phyloP scores from a whole-genome alignment of 2,888 invertebrate species.

The Incurvaria masculella region DNA sequence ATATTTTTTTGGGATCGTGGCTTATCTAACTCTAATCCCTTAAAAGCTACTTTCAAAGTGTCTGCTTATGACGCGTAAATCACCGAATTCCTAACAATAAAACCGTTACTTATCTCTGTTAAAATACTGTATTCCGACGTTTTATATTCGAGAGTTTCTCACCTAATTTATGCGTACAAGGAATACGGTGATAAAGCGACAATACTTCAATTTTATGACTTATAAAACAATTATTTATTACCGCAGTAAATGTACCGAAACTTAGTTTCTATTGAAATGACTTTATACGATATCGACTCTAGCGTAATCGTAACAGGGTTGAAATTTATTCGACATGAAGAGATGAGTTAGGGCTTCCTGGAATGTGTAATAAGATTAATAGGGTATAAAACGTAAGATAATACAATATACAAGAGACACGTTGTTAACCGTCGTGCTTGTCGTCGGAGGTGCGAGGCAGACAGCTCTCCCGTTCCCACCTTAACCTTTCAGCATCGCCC shows the following conservation, averaged over 20 bases:
- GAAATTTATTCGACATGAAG: not conserved
- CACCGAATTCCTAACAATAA: not conserved
- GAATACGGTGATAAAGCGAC: conserved; percentile 25
- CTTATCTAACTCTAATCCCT: no score
- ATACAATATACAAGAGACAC: conserved; percentile 64
- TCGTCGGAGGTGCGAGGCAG: conserved; percentile 33
- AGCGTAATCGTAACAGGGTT: not conserved
- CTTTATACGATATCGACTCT: not conserved
- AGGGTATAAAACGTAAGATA: conserved; percentile 57
- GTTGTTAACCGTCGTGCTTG: conserved; percentile 58
- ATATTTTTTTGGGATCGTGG: no score
- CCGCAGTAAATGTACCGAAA: conserved; percentile 18
- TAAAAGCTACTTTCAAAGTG: not conserved
- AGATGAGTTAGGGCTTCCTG: not conserved
- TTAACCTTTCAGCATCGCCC: conserved; percentile 20
- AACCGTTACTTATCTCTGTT: not conserved
- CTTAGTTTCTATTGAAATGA: not conserved
- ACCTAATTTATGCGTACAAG: not conserved
- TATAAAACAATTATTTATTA: conserved; percentile 54
- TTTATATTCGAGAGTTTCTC: not conserved
- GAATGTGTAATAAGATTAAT: conserved; percentile 48
- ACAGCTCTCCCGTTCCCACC: conserved; percentile 31
- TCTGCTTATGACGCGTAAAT: not conserved
- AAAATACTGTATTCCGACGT: not conserved
- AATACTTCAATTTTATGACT: conserved; percentile 43